These are phyloP conservation scores for Hermetia illucens DNA, from an alignment of 1,140 invertebrate species.

Conservation along the genomic window DNA sequence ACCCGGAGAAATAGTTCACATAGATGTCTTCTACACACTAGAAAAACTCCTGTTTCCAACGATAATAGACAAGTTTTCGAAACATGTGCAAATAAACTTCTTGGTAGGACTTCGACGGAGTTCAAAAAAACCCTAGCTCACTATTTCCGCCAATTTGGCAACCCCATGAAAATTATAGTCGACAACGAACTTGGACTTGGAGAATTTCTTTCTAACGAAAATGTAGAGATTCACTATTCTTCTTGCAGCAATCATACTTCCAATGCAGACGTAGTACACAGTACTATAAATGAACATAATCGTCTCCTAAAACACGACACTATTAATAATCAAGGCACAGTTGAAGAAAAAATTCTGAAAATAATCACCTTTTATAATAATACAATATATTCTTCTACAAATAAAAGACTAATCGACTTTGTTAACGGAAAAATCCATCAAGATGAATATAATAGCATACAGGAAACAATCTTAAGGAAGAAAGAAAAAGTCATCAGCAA, in stretches of 20 bases:
- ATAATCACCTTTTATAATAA: not conserved
- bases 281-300: not conserved
- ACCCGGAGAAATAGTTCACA: slow-evolving; percentile 4
- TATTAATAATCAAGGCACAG: not conserved
- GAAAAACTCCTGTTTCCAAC: slow-evolving; percentile 3
- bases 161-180: not conserved
- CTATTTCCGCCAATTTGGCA: no score
- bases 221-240: not conserved
- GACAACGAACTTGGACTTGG: not conserved
- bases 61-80: slow-evolving; percentile 4
- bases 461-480: not conserved
- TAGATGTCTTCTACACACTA: slow-evolving; percentile 4
- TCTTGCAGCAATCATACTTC: not conserved
- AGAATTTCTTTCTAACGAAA: not conserved
- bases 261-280: not conserved
- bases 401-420: not conserved
- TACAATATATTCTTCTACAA: not conserved
- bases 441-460: not conserved
- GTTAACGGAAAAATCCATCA: not conserved
- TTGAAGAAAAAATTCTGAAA: not conserved
- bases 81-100: slow-evolving; percentile 5
- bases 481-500: slow-evolving; percentile 1
- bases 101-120: not conserved
- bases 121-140: no score
- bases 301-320: not conserved